Base-by-base conservation (phyloP, 2,888 invertebrate genomes). In the Litoditis marina region DNA sequence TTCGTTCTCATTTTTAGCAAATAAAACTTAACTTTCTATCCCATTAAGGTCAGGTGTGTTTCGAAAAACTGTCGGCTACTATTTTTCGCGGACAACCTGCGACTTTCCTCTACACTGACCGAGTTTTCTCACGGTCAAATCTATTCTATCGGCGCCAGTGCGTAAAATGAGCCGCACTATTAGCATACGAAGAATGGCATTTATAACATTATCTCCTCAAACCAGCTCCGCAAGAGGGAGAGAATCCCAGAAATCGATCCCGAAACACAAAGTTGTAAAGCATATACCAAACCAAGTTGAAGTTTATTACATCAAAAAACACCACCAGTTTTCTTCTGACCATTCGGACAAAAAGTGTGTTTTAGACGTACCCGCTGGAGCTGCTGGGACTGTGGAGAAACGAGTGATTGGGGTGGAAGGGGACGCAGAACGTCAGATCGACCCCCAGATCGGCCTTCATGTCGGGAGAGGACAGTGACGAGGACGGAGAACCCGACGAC, bases 401-500 rank as follows among this genome's bases (percentile, higher is more conserved):
- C 1, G 55, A 49, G 39, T 60, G 60, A n/a, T 42, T 51, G 36
- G 60, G 57, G 49, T 52, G 57, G 27, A 71, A 63, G 19, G 68
- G 60, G 22, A 54, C 63, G 27, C 68, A 60, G 42, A 70, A 66
- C 51, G 57, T 55, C 19, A 73, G 46, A 57, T 73, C 73, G 16
- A 73, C 56, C 28, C 66, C 70, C n/a, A 73, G 65, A 11, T 68
- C 66, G 27, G 70, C 74, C 53, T 71, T 71, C 63, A 71, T 63
- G 25, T 66, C 71, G 31, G 74, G 71, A 2, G 71, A 71, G n/a
- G 72, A 74, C 4, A 76, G 65, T 7, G 71, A 70, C 16, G 73
- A 74, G 2, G 76, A 72, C 57, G 76, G 74, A 34, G 69, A 70
- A 8, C 68, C 74, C 1, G 76, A 72, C 8, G 73, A 68, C 5